Evolutionary conservation across 2,888 invertebrate genomes (phyloP), one percentile per base, ranked within the genome.

Genomic region (Boloria selene): DNA sequence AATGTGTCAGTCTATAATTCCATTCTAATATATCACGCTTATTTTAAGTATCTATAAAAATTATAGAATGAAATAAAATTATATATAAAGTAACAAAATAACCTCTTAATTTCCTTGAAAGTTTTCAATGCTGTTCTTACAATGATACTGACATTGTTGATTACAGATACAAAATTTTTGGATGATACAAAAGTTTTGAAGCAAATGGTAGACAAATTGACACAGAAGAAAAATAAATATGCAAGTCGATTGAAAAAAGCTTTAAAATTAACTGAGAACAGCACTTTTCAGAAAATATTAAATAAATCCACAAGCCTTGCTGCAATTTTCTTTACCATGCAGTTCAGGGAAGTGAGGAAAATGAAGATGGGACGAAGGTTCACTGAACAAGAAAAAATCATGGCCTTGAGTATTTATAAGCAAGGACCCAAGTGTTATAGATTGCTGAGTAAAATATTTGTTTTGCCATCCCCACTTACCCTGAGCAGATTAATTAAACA

Each of bases 401-500:
- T 68, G 59, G 51, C 66, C 5, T 45, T 70, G 31, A 13, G 26
- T 10, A n/a, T 67, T 26, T 68, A 61, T 52, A 68, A 70, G 58
- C 61, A 22, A 13, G 65, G 70, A 1, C 70, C 67, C 10, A 64
- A 53, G 55, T 59, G 53, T 13, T 68, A 68, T 44, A 55, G 69
- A 42, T 58, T 38, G 51, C 55, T 70, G 6, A 52, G 59, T n/a
- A 70, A 65, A 62, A 54, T 67, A 7, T 70, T 68, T 63, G 53
- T 70, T 0, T 50, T 70, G 42, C 72, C 72, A 55, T 67, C 67
- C 4, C 59, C 65, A 3, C 4, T 61, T 4, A 72, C 70, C 14
- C 26, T 72, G 18, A 62, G 42, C 26, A 56, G 59, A 54, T 53
- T 69, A 54, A 31, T 70, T 17, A 18, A 47, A 14, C 58, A 52